Evolutionary conservation across 2,888 invertebrate species (phyloP).

Genomic region (Dryocosmus kuriphilus): DNA sequence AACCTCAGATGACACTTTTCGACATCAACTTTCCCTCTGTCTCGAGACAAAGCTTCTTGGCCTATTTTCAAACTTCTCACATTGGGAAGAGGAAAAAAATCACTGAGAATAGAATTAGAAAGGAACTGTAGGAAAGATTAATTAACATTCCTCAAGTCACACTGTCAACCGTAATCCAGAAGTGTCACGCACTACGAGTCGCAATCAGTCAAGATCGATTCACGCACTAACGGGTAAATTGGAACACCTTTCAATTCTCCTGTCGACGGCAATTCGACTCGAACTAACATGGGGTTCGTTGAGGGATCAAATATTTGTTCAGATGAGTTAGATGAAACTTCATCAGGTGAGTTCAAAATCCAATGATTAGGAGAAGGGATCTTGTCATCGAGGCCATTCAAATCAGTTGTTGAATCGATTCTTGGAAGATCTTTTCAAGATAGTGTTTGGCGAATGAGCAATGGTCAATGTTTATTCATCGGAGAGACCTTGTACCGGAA

Average conservation of each 20-base stretch:
- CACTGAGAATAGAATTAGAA: conserved; percentile 1
- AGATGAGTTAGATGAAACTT: background rate
- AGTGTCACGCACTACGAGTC: conserved; percentile 1
- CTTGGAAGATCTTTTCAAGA: background rate
- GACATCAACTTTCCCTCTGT: background rate
- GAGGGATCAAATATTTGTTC: background rate
- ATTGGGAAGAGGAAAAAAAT: background rate
- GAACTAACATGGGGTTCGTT: background rate
- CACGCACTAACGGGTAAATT: conserved; percentile 17
- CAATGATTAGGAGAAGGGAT: background rate
- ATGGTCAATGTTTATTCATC: conserved; percentile 1
- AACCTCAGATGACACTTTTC: conserved; percentile 11
- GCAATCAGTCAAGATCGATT: conserved; percentile 17
- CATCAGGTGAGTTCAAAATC: background rate
- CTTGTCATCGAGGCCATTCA: background rate
- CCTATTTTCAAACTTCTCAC: conserved; percentile 1
- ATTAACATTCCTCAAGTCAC: conserved; percentile 1
- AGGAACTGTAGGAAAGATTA: conserved; percentile 2
- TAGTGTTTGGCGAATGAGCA: background rate
- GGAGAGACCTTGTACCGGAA: background rate
- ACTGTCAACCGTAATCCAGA: conserved; percentile 16
- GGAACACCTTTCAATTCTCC: conserved; percentile 31
- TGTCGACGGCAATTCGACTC: background rate
- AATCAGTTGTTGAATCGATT: background rate
- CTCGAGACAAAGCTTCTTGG: conserved; percentile 1